These are phyloP conservation scores for Labeo catla DNA, from an alignment of 2,113 vertebrate genomes.

Conservation along the genomic window DNA sequence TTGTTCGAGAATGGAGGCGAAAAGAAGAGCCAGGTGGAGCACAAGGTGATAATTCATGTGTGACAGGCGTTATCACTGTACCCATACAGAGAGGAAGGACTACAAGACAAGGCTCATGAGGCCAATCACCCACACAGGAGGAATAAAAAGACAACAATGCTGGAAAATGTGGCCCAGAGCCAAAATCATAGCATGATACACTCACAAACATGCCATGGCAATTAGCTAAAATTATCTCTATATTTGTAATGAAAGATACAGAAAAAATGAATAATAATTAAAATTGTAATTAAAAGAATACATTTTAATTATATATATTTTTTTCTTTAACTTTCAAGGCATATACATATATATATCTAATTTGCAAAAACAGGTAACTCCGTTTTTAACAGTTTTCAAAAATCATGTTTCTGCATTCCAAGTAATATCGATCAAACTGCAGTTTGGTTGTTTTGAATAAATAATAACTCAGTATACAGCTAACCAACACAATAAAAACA, in stretches of 20 bases:
- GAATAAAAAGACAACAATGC: background rate
- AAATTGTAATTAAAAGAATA: too few species aligned
- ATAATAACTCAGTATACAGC: too few species aligned
- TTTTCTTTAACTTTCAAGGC: too few species aligned
- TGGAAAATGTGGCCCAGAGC: background rate
- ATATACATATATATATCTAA: too few species aligned
- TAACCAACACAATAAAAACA: too few species aligned
- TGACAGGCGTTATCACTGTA: conserved; percentile 30
- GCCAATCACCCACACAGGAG: conserved; percentile 9
- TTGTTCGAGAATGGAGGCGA: conserved; percentile 65
- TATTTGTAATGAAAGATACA: background rate
- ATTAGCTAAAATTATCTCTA: background rate
- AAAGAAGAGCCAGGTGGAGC: conserved; percentile 50
- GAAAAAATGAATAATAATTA: background rate
- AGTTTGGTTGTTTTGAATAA: too few species aligned
- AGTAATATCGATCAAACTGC: too few species aligned
- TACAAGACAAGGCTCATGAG: background rate
- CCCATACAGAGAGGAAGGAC: background rate
- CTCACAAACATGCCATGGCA: conserved; percentile 39
- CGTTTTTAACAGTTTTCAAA: too few species aligned
- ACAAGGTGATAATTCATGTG: conserved; percentile 19
- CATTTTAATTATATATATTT: too few species aligned
- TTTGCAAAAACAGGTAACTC: too few species aligned
- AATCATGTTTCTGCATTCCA: too few species aligned
- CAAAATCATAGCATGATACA: conserved; percentile 2